Evolutionary conservation across 2,113 vertebrate genomes (phyloP).

Genomic region (Otus sunia): DNA sequence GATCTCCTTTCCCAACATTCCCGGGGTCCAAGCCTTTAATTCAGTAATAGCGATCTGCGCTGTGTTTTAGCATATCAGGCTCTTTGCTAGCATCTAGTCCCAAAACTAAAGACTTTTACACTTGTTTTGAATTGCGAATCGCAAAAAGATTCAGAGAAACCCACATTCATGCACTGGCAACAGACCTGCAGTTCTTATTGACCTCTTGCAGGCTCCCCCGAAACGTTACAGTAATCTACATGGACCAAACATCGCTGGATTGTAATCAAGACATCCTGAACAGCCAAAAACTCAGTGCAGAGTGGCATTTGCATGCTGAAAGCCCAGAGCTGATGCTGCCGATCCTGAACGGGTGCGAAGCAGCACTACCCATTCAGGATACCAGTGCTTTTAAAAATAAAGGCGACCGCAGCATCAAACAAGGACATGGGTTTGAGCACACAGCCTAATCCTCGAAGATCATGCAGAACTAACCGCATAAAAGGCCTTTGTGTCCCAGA

Average conservation of each 20-base stretch:
- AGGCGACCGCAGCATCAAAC: background rate
- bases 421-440: background rate
- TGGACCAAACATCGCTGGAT: accelerated
- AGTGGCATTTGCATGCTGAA: background rate
- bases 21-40: background rate
- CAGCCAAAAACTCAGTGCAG: background rate
- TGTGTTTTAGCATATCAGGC: background rate
- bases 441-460: background rate
- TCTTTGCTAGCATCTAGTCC: background rate
- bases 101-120: background rate
- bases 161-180: background rate
- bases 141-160: background rate
- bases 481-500: constrained; percentile 6
- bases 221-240: background rate
- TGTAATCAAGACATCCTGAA: background rate
- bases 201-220: background rate
- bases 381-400: background rate
- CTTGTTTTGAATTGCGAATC: background rate
- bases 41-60: background rate
- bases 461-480: background rate
- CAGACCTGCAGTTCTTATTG: accelerated
- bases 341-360: background rate
- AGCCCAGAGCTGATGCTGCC: accelerated
- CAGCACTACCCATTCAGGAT: background rate
- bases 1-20: background rate